phyloP scores from a whole-genome alignment of 2,888 invertebrate genomes.

The Cheilosia scutellata region DNA sequence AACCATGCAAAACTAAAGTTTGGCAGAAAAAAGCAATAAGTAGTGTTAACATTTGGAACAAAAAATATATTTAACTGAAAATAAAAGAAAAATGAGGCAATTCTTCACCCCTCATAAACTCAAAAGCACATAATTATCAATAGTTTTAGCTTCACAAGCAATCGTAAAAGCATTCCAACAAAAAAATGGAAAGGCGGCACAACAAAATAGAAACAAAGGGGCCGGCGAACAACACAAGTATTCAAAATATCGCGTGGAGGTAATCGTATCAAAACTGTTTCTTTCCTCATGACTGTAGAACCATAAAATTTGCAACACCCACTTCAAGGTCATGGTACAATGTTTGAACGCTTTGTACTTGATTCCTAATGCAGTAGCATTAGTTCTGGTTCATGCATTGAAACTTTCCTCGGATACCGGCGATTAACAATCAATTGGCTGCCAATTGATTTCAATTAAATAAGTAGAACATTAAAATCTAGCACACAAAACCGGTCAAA shows the following conservation, averaged over 20 bases:
- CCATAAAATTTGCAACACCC: constrained; percentile 54
- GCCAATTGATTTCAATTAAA: constrained; percentile 50
- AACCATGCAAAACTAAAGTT: constrained; percentile 16
- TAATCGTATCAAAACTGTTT: constrained; percentile 54
- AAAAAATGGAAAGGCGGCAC: constrained; percentile 4
- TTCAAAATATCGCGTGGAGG: constrained; percentile 68
- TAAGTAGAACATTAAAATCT: neutral
- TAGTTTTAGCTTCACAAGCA: constrained; percentile 7
- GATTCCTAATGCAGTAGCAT: constrained; percentile 19
- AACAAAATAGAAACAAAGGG: constrained; percentile 26
- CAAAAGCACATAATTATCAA: constrained; percentile 18
- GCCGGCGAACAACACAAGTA: constrained; percentile 44
- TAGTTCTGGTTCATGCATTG: constrained; percentile 6
- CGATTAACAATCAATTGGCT: constrained; percentile 43
- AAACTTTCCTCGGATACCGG: constrained; percentile 1
- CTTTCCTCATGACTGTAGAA: constrained; percentile 35
- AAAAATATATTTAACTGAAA: neutral
- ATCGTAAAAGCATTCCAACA: constrained; percentile 25
- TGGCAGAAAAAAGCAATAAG: neutral
- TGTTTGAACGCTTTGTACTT: constrained; percentile 26
- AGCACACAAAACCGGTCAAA: constrained; percentile 37
- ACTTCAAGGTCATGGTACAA: constrained; percentile 60
- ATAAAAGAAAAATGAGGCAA: constrained; percentile 15
- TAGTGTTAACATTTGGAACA: neutral
- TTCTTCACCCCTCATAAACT: constrained; percentile 57